Percentiles rank a stretch among this genome's conserved stretches.
Evolutionary conservation across 2,797 vertebrate species (phyloP).

Genomic region (Diplodus puntazzo): DNA sequence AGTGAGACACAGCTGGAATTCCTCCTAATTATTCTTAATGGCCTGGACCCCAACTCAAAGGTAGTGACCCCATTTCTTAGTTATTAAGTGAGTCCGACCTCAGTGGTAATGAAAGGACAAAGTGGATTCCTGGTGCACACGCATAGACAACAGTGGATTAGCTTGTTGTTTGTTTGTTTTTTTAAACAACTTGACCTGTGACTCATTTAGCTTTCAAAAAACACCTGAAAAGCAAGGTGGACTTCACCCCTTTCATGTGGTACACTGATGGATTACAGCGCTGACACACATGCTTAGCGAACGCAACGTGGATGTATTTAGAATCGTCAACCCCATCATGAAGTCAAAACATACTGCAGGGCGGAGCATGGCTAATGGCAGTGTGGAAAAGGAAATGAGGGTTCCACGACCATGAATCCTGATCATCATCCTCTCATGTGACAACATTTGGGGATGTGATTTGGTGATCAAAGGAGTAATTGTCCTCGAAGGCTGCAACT

Average conservation of each 20-base stretch:
- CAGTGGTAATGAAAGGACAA: slow-evolving; percentile 43
- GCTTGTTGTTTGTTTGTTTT: slow-evolving; percentile 5
- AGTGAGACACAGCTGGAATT: slow-evolving; percentile 39
- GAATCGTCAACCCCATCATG: slow-evolving; percentile 22
- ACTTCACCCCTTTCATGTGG: slow-evolving; percentile 56
- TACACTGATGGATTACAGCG: slow-evolving; percentile 59
- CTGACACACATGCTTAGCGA: slow-evolving; percentile 39
- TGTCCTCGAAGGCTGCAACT: background rate
- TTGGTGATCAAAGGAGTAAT: slow-evolving; percentile 23
- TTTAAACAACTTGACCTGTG: slow-evolving; percentile 41
- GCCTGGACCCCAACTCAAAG: slow-evolving; percentile 30
- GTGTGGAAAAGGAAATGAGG: slow-evolving; percentile 8
- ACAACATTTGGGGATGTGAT: background rate
- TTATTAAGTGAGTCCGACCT: slow-evolving; percentile 40
- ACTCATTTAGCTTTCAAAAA: slow-evolving; percentile 48
- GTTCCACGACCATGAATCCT: slow-evolving; percentile 19
- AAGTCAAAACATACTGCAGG: slow-evolving; percentile 51
- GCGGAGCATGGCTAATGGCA: slow-evolving; percentile 56
- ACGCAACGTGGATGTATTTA: slow-evolving; percentile 54
- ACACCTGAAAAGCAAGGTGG: slow-evolving; percentile 41
- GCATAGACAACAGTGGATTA: slow-evolving; percentile 19
- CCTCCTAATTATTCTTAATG: slow-evolving; percentile 56
- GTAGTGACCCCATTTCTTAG: slow-evolving; percentile 31
- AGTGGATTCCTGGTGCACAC: slow-evolving; percentile 28
- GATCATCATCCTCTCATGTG: slow-evolving; percentile 17